Evolutionary conservation across 2,888 invertebrate species (phyloP).

Genomic region (Calephelis perditalis): DNA sequence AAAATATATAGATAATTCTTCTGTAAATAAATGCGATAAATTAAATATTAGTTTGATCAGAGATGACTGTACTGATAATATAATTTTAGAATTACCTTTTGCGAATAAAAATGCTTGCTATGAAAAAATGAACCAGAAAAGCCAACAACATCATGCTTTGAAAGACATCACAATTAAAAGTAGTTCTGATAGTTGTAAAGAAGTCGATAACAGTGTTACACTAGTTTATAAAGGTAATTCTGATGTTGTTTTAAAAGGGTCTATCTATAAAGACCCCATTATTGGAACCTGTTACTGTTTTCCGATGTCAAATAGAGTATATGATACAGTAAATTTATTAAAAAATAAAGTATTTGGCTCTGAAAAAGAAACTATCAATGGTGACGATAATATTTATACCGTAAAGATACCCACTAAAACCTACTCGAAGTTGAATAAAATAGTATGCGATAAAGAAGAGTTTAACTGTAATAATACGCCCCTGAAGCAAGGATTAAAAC

Average conservation of each 20-base stretch:
- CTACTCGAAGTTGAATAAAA: constrained; percentile 37
- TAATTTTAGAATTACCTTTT: no score
- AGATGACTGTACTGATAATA: no score
- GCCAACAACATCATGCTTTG: no score
- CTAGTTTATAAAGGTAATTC: constrained; percentile 36
- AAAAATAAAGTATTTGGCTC: constrained; percentile 24
- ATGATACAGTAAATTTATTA: constrained; percentile 22
- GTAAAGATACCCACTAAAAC: constrained; percentile 46
- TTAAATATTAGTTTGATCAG: no score
- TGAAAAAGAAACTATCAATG: constrained; percentile 14
- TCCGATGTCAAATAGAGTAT: constrained; percentile 34
- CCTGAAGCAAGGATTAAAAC: constrained; percentile 41
- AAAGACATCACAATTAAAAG: not conserved
- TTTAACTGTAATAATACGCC: constrained; percentile 45
- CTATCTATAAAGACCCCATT: constrained; percentile 45
- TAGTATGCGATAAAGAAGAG: constrained; percentile 27
- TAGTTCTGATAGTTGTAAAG: constrained; percentile 7
- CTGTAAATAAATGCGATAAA: no score
- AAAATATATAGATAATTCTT: no score
- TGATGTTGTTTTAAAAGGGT: constrained; percentile 42
- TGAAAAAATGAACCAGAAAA: no score
- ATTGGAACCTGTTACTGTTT: constrained; percentile 47
- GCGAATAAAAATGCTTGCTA: no score
- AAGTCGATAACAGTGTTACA: constrained; percentile 30
- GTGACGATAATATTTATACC: constrained; percentile 32